phyloP scores from a whole-genome alignment of 2,888 invertebrate genomes.

The Lathronympha strigana region DNA sequence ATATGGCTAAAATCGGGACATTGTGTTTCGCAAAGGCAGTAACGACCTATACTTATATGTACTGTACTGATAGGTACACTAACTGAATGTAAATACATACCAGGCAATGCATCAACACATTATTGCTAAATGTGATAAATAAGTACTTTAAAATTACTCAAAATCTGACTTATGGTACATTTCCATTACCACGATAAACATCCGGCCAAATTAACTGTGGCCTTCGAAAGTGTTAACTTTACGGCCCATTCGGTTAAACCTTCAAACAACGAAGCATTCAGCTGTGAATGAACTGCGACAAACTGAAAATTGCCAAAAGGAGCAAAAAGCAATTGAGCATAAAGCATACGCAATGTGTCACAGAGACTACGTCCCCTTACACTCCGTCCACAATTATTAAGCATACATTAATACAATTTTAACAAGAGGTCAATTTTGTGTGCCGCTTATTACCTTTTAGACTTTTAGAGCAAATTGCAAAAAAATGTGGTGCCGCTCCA shows the following conservation, averaged over 20 bases:
- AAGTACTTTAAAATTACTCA: not conserved
- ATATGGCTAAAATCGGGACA: no score
- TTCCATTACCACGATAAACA: not conserved
- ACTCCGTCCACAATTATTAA: not conserved
- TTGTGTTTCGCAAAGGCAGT: no score
- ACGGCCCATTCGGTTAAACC: conserved; percentile 33
- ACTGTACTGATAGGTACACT: no score
- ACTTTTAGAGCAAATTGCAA: no score
- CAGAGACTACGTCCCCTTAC: conserved; percentile 12
- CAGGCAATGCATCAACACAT: not conserved
- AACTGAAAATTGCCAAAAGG: conserved; percentile 37
- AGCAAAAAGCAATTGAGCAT: conserved; percentile 38
- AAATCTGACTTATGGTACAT: not conserved
- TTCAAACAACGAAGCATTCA: conserved; percentile 34
- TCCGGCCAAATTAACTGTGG: not conserved
- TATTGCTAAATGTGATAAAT: conserved; percentile 2
- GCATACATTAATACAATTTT: not conserved
- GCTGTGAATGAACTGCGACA: conserved; percentile 39
- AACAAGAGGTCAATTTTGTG: no score
- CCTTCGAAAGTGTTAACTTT: conserved; percentile 18
- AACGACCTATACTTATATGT: no score
- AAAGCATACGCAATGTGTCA: conserved; percentile 49
- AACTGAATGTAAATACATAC: no score
- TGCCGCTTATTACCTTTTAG: no score
- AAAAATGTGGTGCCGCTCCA: no score